Evolutionary conservation across 2,888 invertebrate genomes (phyloP), one percentile per base, ranked within the genome.

Genomic region (Ennomos fuscantarius): DNA sequence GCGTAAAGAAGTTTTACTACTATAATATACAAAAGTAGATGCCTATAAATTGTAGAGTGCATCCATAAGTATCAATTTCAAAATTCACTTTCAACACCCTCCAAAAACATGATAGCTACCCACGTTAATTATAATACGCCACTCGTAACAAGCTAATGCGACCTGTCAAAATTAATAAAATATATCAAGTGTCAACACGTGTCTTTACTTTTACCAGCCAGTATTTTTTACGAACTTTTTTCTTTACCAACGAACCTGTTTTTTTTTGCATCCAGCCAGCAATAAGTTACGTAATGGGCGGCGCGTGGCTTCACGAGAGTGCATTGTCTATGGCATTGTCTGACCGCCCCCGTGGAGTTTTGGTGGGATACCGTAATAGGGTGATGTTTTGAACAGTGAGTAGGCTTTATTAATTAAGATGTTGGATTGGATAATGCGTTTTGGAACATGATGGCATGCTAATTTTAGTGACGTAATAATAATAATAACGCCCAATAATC

Each of bases 101-200:
- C 36, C 40, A 49, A 58, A 41, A 44, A 49, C 45, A 34, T 36
- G 24, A 43, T 33, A 13, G 31, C 51, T 45, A 65, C 69, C 72
- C 72, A 74, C 75, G 69, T 46, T 71, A 80, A 76, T 78, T 75
- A 76, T 47, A 24, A 24, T 6, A 60, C 62, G 34, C 57, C 59
- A 59, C 55, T 55, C 55, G 72, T 84, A 87, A 86, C 82, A 79
- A 86, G 81, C 80, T 82, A 85, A 85, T 84, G 76, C 52, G 76
- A 77, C 66, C 78, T 81, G 81, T 81, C 83, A 77, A 70, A 82
- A 86, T 85, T 87, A 87, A 87, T 87, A 82, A 86, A 87, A 77
- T 86, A 69, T 87, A 87, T 87, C 86, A 76, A 87, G 88, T 87
- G 83, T 79, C 81, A 80, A 70, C 88, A 74, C 87, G 88, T 86